Conservation (phyloP, 2,113 vertebrate species). For the Willisornis vidua region DNA sequence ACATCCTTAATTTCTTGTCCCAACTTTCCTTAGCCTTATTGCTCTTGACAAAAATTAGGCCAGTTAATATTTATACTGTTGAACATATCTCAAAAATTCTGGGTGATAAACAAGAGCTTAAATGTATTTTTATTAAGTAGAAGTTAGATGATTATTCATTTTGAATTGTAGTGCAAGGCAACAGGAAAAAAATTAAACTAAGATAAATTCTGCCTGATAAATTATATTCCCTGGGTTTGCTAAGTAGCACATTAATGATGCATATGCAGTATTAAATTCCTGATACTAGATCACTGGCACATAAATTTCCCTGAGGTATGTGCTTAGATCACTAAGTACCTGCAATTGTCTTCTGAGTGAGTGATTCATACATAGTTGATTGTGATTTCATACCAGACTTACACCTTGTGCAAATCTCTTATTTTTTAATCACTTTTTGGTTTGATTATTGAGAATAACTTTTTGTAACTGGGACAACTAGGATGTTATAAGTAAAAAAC, state of each 20-base stretch:
- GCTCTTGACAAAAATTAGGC: not conserved
- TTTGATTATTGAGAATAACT: not conserved
- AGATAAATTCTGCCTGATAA: not conserved
- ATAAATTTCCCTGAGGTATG: not conserved
- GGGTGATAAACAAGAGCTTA: not conserved
- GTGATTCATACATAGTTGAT: not conserved
- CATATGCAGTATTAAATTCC: not conserved
- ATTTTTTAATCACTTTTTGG: not conserved
- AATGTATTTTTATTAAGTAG: not conserved
- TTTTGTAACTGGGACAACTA: not conserved
- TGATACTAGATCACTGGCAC: not conserved
- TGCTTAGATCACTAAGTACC: not conserved
- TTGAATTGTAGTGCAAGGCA: not conserved
- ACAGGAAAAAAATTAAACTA: not conserved
- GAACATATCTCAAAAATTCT: not conserved
- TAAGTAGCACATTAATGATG: not conserved
- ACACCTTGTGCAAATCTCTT: not conserved
- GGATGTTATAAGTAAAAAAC: not conserved
- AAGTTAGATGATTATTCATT: not conserved
- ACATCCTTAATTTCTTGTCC: not conserved
- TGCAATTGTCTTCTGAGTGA: slow-evolving; percentile 1
- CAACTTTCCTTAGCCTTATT: not conserved
- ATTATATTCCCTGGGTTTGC: not conserved
- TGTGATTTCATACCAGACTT: not conserved
- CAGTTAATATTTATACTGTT: not conserved